A percentile compares a stretch with the other conserved stretches of the same genome.
These are phyloP conservation scores for Chelon labrosus DNA, from an alignment of 2,797 vertebrate genomes.

Conservation along the genomic window DNA sequence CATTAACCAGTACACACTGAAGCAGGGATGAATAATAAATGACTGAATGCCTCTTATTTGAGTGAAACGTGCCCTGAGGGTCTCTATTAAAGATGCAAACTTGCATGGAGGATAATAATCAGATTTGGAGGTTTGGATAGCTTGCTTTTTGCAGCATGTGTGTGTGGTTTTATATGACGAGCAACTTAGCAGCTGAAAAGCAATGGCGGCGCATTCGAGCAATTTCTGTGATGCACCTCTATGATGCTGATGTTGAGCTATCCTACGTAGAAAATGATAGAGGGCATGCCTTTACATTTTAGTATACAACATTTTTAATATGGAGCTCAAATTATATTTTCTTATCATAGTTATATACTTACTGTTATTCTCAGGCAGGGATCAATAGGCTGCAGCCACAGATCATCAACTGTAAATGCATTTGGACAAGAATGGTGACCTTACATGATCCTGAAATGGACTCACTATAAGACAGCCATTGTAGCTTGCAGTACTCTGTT, in stretches of 20 bases:
- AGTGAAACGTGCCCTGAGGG: not conserved
- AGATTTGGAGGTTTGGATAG: not conserved
- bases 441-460: not conserved
- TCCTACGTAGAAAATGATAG: constrained; percentile 10
- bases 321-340: not conserved
- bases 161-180: not conserved
- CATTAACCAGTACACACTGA: not conserved
- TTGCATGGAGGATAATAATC: not conserved
- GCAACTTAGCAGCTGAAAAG: constrained; percentile 20
- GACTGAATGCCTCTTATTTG: not conserved
- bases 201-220: constrained; percentile 88
- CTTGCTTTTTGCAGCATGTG: not conserved
- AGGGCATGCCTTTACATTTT: not conserved
- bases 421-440: constrained; percentile 14
- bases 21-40: not conserved
- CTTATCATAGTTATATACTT: not conserved
- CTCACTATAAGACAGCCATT: not conserved
- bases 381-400: not conserved
- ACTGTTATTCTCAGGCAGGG: not conserved
- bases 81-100: not conserved
- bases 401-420: constrained; percentile 1
- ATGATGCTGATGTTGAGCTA: constrained; percentile 69
- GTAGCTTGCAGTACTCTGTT: not conserved
- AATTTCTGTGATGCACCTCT: constrained; percentile 86
- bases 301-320: not conserved